Base-by-base conservation (phyloP, 2,113 vertebrate genomes). In the Limanda limanda region DNA sequence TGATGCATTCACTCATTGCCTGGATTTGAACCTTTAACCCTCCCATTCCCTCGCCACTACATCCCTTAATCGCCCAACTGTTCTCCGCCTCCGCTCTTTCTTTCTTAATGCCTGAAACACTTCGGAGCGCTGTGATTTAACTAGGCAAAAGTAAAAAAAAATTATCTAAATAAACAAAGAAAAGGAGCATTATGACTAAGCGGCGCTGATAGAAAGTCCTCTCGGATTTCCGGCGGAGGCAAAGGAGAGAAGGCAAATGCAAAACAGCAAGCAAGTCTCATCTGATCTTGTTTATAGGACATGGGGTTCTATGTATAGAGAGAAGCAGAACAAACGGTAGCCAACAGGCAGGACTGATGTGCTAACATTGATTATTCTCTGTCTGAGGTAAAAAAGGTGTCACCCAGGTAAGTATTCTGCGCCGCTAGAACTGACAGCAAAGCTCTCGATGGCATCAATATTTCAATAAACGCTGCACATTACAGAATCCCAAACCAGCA, bases 291-390 rank as follows among this genome's bases (percentile, higher is more conserved):
- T 72, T 70, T 48, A 18, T 21, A 64, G 55, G 61, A 70, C 63
- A 59, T 23, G 18, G 51, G 47, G 11, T 68, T 68, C 14, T 72
- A 56, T 76, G 48, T 71, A 71, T 35, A 58, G 37, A 71, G 37
- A 71, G 40, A 37, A 27, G 54, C 42, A 42, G 56, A 70, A 74
- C 71, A 37, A 72, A 68, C 73, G 31, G 59, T 59, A 70, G 71
- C 58, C 57, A 18, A 71, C 59, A 67, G 73, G 51, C 42, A 76
- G 47, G 37, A 56, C 62, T 79, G 78, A 74, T 78, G 72, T 64
- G 71, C 40, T 58, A 77, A 79, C 86, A 83, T 62, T 86, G 74
- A 88, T 88, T 86, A 68, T 76, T 80, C 63, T 74, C 40, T 59
- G 59, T 72, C 24, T 56, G 58, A 79, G 67, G 66, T 65, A 27